A percentile compares a stretch with the other conserved stretches of the same genome.
phyloP scores from a whole-genome alignment of 2,113 vertebrate species.

The Pipa parva region DNA sequence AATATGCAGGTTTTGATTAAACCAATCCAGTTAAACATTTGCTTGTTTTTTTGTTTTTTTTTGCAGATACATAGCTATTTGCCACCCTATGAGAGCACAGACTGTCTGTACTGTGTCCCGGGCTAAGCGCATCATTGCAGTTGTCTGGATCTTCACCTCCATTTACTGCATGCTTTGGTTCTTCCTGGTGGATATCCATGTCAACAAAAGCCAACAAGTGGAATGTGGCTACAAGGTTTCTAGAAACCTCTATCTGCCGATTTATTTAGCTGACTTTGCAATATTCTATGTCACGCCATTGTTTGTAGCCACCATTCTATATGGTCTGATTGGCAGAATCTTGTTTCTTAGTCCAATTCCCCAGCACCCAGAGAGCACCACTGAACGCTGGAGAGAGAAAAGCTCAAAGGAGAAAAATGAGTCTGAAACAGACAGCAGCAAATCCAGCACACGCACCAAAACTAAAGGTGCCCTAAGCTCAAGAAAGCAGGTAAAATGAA shows the following conservation, averaged over 20 bases:
- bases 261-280: constrained; percentile 75
- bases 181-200: constrained; percentile 74
- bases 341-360: constrained; percentile 64
- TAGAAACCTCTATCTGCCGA: constrained; percentile 72
- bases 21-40: background rate
- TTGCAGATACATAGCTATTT: constrained; percentile 71
- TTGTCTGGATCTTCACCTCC: constrained; percentile 67
- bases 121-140: constrained; percentile 65
- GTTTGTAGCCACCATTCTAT: constrained; percentile 68
- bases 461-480: constrained; percentile 60
- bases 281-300: constrained; percentile 70
- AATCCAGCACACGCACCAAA: constrained; percentile 42
- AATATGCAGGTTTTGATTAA: background rate
- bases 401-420: constrained; percentile 49
- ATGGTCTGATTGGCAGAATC: constrained; percentile 65
- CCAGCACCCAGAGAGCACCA: constrained; percentile 47
- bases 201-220: constrained; percentile 51
- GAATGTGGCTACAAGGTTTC: constrained; percentile 74
- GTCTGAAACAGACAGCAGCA: constrained; percentile 31
- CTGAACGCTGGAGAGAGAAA: constrained; percentile 46
- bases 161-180: constrained; percentile 75
- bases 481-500: constrained; percentile 76
- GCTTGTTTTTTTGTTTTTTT: background rate
- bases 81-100: constrained; percentile 69
- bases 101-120: constrained; percentile 67